Conservation (phyloP, 2,888 invertebrate genomes). For the Microchrysa polita region DNA sequence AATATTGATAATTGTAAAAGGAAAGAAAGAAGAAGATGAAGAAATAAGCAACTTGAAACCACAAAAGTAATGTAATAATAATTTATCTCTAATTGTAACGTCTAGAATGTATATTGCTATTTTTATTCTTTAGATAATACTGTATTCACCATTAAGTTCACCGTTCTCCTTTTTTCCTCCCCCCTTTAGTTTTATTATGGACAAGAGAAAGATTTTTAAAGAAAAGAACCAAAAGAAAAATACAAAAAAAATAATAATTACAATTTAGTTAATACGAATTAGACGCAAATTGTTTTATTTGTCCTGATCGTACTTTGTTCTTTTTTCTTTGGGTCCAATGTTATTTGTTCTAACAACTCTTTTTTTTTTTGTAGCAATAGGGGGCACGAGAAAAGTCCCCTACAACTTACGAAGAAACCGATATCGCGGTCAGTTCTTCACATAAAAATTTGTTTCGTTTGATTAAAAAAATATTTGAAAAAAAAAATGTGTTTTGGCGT, state of each 20-base stretch:
- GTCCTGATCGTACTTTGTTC: background rate
- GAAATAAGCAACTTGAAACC: slow-evolving; percentile 24
- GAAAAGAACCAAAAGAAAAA: no score
- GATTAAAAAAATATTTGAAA: no score
- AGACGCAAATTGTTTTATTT: background rate
- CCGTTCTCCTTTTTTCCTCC: background rate
- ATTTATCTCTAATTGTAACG: slow-evolving; percentile 35
- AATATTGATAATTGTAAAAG: background rate
- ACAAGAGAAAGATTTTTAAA: background rate
- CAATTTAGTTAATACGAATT: background rate
- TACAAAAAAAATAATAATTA: no score
- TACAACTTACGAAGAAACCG: no score
- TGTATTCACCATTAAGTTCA: slow-evolving; percentile 26
- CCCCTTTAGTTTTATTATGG: slow-evolving; percentile 10
- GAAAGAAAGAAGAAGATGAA: background rate
- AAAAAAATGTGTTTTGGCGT: no score
- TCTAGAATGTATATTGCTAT: slow-evolving; percentile 26
- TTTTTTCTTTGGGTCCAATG: background rate
- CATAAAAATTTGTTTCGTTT: no score
- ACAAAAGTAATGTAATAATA: slow-evolving; percentile 34
- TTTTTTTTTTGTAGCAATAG: background rate
- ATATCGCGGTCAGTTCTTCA: no score
- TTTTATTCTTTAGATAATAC: slow-evolving; percentile 34
- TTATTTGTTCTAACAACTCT: slow-evolving; percentile 1
- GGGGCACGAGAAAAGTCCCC: no score